Evolutionary conservation across 2,888 invertebrate genomes (phyloP).

Genomic region (Diarsia rubi): DNA sequence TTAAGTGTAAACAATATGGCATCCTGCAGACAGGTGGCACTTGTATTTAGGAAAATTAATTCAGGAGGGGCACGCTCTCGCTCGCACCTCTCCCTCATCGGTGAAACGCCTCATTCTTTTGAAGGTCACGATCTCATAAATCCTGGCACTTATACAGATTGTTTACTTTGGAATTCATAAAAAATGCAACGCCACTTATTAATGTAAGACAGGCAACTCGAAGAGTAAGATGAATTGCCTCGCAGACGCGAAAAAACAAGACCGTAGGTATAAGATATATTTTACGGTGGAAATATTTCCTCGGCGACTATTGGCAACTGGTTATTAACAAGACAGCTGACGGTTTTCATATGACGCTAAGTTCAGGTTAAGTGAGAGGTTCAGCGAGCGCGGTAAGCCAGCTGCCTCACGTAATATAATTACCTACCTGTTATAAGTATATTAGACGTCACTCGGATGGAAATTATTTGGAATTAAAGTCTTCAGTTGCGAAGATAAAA

Average conservation of each 20-base stretch:
- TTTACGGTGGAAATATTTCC: slow-evolving; percentile 25
- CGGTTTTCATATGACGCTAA: slow-evolving; percentile 35
- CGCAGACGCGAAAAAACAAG: slow-evolving; percentile 19
- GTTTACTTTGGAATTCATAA: slow-evolving; percentile 76
- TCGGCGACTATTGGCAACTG: slow-evolving; percentile 31
- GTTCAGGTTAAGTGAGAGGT: slow-evolving; percentile 45
- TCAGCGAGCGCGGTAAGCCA: slow-evolving; percentile 36
- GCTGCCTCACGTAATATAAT: slow-evolving; percentile 48
- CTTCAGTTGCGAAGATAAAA: slow-evolving; percentile 3
- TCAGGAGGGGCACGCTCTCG: slow-evolving; percentile 60
- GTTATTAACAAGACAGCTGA: slow-evolving; percentile 54
- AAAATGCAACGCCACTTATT: slow-evolving; percentile 73
- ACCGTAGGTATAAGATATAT: slow-evolving; percentile 3
- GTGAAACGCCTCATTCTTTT: slow-evolving; percentile 65
- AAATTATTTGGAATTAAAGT: slow-evolving; percentile 20
- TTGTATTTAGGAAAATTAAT: slow-evolving; percentile 74
- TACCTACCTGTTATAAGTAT: slow-evolving; percentile 32
- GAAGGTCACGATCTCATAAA: slow-evolving; percentile 77
- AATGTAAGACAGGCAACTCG: slow-evolving; percentile 42
- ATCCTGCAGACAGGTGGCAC: slow-evolving; percentile 66
- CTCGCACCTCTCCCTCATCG: slow-evolving; percentile 23
- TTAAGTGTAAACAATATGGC: slow-evolving; percentile 69
- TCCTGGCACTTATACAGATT: slow-evolving; percentile 74
- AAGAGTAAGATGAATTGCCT: slow-evolving; percentile 44
- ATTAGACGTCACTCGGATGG: slow-evolving; percentile 24